Evolutionary conservation across 2,797 vertebrate species (phyloP), one percentile per base, ranked within the genome.

Genomic region (Aphelocoma californica): DNA sequence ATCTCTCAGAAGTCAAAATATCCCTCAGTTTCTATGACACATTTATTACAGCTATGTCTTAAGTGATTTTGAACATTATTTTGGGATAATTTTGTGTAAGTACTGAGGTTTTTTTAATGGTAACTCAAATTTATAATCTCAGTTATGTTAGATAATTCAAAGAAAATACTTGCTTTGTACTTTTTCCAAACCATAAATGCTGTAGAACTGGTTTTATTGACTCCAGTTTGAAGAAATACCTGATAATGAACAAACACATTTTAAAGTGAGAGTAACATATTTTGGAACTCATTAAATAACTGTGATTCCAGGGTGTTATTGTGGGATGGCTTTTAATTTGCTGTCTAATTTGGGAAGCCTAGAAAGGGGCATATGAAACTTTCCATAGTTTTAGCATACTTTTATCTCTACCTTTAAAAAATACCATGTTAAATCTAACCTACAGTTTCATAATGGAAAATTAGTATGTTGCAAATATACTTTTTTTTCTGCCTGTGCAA

Each of bases 131-230:
- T 75, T 85, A 29, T 62, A 57, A 65, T 71, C 17, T 75, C 18
- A 17, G 2, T 71, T 93, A 31, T 28, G 16, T 67, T 95, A 57
- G 75, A 24, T 83, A 90, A 92, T 58, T 95, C 83, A 72, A 7
- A 86, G 53, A 86, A 86, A 72, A 87, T 83, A 66, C 87, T 80
- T 74, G 47, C 61, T 79, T 86, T 86, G 16, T 74, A 38, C 21
- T 92, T 82, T 93, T 58, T 87, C 42, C 77, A 73, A 96, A 44
- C 51, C 10, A 45, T 38, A 87, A 95, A 84, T 95, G 67, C 94
- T 72, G 4, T 64, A 69, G 50, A 65, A 60, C 29, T 95, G 31
- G 12, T 84, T 95, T 94, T 85, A 90, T 72, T 95, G 62, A 58
- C 40, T 83, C 14, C 18, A 20, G 6, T 86, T 83, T 83, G 72